A percentile compares a stretch with the other conserved stretches of the same genome.
Conservation (phyloP, 2,888 invertebrate genomes). For the Parthenolecanium corni region DNA sequence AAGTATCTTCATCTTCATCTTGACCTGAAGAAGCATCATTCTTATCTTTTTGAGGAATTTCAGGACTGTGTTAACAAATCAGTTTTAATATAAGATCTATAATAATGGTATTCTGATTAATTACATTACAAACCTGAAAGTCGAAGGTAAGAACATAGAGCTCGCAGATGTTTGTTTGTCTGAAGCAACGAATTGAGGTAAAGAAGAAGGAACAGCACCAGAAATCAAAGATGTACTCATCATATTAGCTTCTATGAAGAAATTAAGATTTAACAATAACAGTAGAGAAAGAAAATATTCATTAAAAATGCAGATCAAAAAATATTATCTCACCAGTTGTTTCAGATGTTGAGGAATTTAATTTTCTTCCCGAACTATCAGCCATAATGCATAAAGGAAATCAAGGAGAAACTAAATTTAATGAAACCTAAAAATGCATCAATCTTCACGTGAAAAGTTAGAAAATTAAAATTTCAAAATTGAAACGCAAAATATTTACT, state of each 20-base stretch:
- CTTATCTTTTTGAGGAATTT: conserved; percentile 44
- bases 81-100: not conserved
- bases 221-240: not conserved
- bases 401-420: too few species aligned
- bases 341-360: too few species aligned
- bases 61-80: conserved; percentile 39
- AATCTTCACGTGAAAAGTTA: too few species aligned
- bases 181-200: conserved; percentile 11
- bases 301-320: too few species aligned
- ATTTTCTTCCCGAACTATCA: too few species aligned
- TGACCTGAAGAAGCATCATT: conserved; percentile 40
- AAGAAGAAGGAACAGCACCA: not conserved
- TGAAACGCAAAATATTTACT: too few species aligned
- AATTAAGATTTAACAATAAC: too few species aligned
- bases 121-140: not conserved
- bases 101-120: not conserved
- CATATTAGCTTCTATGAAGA: not conserved
- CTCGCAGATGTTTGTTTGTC: not conserved
- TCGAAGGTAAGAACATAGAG: not conserved
- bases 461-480: too few species aligned
- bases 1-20: conserved; percentile 40
- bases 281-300: too few species aligned
- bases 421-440: too few species aligned
- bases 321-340: too few species aligned
- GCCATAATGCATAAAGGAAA: too few species aligned